Evolutionary conservation across 2,888 invertebrate species (phyloP).

Genomic region (Maniola hyperantus): DNA sequence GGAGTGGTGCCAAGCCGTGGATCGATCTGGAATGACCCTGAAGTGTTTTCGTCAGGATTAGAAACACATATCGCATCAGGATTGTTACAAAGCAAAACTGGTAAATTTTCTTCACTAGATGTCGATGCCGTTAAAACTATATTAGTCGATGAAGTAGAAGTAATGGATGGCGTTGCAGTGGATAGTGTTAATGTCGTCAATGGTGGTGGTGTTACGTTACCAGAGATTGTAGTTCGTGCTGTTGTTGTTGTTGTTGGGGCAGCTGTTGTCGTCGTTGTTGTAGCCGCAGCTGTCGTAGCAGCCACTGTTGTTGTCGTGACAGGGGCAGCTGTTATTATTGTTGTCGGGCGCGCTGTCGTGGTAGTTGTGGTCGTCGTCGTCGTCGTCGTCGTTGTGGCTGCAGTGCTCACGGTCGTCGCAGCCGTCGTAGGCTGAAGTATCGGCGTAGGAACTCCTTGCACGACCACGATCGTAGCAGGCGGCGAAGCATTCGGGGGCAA

Average conservation of each 20-base stretch:
- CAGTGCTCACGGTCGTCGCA: constrained; percentile 45
- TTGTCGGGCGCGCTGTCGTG: constrained; percentile 39
- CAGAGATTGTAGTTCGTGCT: constrained; percentile 38
- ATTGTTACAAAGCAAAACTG: constrained; percentile 69
- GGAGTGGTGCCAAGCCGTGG: constrained; percentile 75
- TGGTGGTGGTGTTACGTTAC: constrained; percentile 39
- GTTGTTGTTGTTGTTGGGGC: constrained; percentile 7
- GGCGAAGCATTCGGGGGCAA: constrained; percentile 61
- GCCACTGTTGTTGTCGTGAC: constrained; percentile 42
- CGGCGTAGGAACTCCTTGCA: constrained; percentile 67
- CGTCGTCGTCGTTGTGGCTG: constrained; percentile 45
- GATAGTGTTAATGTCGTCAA: constrained; percentile 42
- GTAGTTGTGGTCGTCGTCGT: constrained; percentile 50
- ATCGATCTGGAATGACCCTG: constrained; percentile 73
- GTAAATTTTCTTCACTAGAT: constrained; percentile 60
- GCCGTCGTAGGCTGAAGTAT: constrained; percentile 67
- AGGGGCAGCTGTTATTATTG: constrained; percentile 32
- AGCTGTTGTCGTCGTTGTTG: constrained; percentile 1
- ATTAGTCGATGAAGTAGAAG: constrained; percentile 38
- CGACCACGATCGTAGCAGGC: constrained; percentile 55
- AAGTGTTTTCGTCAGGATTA: constrained; percentile 70
- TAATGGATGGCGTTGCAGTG: constrained; percentile 42
- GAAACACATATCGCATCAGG: constrained; percentile 71
- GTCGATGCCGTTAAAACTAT: constrained; percentile 26
- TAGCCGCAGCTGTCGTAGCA: constrained; percentile 38